A percentile compares a stretch with the other conserved stretches of the same genome.
phyloP scores from a whole-genome alignment of 2,888 invertebrate genomes.

The Sinhomidia bicolor region DNA sequence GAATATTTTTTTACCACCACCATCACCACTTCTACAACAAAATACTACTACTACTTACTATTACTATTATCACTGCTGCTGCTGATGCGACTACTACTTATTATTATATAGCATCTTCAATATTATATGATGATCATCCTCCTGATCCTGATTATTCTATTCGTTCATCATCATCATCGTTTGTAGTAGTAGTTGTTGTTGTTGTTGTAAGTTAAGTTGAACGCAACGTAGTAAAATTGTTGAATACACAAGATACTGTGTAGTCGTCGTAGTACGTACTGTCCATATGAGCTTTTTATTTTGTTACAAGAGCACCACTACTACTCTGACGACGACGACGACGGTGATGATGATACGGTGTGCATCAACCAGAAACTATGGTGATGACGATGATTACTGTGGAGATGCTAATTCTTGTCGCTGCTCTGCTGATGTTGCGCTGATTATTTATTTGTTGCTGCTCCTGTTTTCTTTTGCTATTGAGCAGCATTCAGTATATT shows the following conservation, averaged over 20 bases:
- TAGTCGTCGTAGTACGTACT: neutral
- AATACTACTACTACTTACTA: neutral
- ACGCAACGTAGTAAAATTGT: neutral
- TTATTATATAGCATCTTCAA: neutral
- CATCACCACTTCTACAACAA: neutral
- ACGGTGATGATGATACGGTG: neutral
- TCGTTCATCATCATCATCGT: neutral
- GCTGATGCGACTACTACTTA: no score
- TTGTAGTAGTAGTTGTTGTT: neutral
- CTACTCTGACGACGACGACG: neutral
- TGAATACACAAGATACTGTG: neutral
- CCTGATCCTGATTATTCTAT: constrained; percentile 34
- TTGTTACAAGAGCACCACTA: neutral
- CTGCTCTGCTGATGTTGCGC: no score
- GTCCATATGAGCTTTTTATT: constrained; percentile 1
- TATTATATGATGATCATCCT: constrained; percentile 15
- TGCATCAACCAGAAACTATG: neutral
- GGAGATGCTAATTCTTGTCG: constrained; percentile 14
- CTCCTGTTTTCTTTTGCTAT: no score
- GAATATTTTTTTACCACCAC: constrained; percentile 25
- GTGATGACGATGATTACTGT: neutral
- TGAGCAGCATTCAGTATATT: neutral
- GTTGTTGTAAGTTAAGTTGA: constrained; percentile 1
- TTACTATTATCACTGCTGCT: no score
- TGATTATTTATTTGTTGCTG: constrained; percentile 10